Evolutionary conservation across 2,797 vertebrate genomes (phyloP).

Genomic region (Psittacula echo): DNA sequence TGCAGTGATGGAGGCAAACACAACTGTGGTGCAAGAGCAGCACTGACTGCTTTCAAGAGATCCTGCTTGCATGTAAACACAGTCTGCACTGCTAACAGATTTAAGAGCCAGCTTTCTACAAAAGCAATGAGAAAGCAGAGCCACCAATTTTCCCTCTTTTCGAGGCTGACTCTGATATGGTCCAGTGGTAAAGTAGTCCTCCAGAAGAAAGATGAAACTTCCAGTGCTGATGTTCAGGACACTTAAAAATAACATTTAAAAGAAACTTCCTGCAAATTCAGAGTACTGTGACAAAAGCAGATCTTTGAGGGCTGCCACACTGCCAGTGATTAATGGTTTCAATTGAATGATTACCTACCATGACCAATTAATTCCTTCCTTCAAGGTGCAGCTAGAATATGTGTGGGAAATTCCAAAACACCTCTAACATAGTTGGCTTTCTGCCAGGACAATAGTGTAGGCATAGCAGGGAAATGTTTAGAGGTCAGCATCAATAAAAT

Average conservation of each 20-base stretch:
- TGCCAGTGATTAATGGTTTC: background rate
- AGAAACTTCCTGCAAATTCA: background rate
- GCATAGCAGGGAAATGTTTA: background rate
- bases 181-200: background rate
- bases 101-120: background rate
- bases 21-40: background rate
- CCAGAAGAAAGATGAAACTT: background rate
- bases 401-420: constrained; percentile 2
- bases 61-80: background rate
- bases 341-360: background rate
- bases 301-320: background rate
- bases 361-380: background rate
- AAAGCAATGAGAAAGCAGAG: background rate
- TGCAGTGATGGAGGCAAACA: background rate
- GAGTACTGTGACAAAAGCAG: background rate
- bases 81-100: background rate
- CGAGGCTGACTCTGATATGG: background rate
- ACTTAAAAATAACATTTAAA: background rate
- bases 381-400: background rate
- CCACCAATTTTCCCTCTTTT: background rate
- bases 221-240: background rate
- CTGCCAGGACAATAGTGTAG: background rate
- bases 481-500: background rate
- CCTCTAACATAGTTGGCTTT: background rate
- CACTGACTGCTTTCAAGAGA: background rate